Conservation (phyloP, 2,888 invertebrate species). For the Drosophila meridiana region DNA sequence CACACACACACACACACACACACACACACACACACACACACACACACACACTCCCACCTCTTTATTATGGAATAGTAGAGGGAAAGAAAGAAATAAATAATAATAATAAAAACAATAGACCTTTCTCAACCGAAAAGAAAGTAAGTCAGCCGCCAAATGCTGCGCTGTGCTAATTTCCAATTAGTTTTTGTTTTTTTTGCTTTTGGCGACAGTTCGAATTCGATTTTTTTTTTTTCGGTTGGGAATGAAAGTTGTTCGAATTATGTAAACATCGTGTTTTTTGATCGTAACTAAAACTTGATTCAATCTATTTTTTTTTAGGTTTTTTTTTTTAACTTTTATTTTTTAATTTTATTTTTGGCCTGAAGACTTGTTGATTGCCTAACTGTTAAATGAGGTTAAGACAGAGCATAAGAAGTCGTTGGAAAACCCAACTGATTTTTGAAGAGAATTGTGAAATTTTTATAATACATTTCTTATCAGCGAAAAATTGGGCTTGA, state of each 20-base stretch:
- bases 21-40: background rate
- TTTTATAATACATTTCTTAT: background rate
- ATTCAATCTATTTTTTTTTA: constrained; percentile 26
- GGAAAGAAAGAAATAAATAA: constrained; percentile 5
- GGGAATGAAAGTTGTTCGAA: constrained; percentile 45
- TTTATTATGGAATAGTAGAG: background rate
- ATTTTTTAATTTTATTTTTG: constrained; percentile 5
- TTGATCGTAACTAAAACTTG: constrained; percentile 39
- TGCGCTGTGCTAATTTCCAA: constrained; percentile 31
- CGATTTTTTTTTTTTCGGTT: background rate
- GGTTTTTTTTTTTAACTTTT: background rate
- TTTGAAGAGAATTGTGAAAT: background rate
- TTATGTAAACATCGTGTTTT: constrained; percentile 52
- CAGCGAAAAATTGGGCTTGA: background rate
- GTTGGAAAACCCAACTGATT: background rate
- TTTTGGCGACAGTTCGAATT: constrained; percentile 29
- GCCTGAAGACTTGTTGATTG: constrained; percentile 1
- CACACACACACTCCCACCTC: background rate
- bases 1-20: background rate
- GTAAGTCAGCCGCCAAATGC: constrained; percentile 50
- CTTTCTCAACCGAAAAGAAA: constrained; percentile 74
- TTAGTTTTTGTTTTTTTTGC: constrained; percentile 11
- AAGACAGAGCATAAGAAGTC: constrained; percentile 1
- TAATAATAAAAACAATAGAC: constrained; percentile 41
- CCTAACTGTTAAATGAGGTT: constrained; percentile 11